Conservation (phyloP, 2,888 invertebrate species). For the Maniola hyperantus region DNA sequence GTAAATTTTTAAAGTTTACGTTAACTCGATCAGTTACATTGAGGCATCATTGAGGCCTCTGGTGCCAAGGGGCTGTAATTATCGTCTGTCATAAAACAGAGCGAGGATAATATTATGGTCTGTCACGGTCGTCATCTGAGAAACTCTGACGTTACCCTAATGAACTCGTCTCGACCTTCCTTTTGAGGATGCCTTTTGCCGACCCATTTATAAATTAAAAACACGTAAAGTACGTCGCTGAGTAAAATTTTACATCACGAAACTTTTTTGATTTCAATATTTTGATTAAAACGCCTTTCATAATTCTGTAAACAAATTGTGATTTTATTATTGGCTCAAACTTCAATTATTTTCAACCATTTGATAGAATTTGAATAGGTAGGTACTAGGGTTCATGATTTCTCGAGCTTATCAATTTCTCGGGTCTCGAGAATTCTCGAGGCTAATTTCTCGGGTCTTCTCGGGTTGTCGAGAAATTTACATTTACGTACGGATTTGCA, state of each 20-base stretch:
- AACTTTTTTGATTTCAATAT: constrained; percentile 13
- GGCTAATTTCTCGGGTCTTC: too few species aligned
- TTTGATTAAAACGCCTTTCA: constrained; percentile 6
- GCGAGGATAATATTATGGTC: not conserved
- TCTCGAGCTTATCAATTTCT: too few species aligned
- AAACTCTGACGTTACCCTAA: constrained; percentile 33
- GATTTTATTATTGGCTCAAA: not conserved
- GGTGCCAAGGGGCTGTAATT: constrained; percentile 22
- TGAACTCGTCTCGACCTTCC: constrained; percentile 29
- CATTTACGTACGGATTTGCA: too few species aligned
- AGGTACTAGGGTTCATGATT: too few species aligned
- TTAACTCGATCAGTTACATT: not conserved
- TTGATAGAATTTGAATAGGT: not conserved
- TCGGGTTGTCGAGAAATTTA: too few species aligned
- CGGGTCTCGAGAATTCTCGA: too few species aligned
- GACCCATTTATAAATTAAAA: constrained; percentile 17
- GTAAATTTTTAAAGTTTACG: too few species aligned
- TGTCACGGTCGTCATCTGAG: constrained; percentile 24
- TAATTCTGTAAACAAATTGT: not conserved
- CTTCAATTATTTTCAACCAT: not conserved
- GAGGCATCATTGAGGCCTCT: too few species aligned
- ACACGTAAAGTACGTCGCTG: constrained; percentile 5
- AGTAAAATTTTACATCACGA: not conserved
- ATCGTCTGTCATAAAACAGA: constrained; percentile 20
- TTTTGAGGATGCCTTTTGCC: constrained; percentile 29